Base-by-base conservation (phyloP, 2,113 vertebrate genomes). In the Myrmecophaga tridactyla region DNA sequence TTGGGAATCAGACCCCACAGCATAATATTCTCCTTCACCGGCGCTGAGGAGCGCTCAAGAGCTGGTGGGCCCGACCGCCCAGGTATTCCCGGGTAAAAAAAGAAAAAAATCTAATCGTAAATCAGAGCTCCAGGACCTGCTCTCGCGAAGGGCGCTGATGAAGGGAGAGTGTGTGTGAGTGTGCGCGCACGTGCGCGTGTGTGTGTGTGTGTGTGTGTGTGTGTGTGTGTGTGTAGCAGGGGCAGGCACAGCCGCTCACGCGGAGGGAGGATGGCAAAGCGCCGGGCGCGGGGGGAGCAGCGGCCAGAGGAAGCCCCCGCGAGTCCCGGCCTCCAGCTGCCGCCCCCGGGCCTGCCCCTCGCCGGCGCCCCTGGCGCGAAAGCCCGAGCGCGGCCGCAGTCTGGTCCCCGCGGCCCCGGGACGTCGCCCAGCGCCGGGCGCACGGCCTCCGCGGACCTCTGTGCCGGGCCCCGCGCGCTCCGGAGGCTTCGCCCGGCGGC, bases 321-420 rank as follows among this genome's bases (percentile, higher is more conserved):
- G 2, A 23, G 48, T 10, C 39, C 10, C 7, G 4, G 43, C 23
- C 36, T 73, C 56, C 34, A 0, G 39, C 15, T 17, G 78, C 80
- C 1, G 46, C 17, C 41, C 39, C 8, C 3, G 2, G 82, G 76
- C 86, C 86, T 1, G 73, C 75, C 4, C 69, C 73, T 39, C 14
- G 6, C 70, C 15, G 5, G 17, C 53, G 4, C 56, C 13, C 17
- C 29, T 1, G 21, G 48, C 51, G 3, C 60, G 0, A 34, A 58
- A 69, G n/a, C 12, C 41, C 8, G 14, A 17, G 1, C 0, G 4
- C 23, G 2, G 7, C 20, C 29, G 0, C 1, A 15, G 14, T 1
- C 1, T 1, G 15, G 69, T 27, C 3, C 15, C 7, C 0, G 43
- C 34, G 4, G 31, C 63, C 9, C 36, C 14, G 1, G 41, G 14